These are phyloP conservation scores for Mantis religiosa DNA, from an alignment of 2,888 invertebrate species.

Conservation along the genomic window DNA sequence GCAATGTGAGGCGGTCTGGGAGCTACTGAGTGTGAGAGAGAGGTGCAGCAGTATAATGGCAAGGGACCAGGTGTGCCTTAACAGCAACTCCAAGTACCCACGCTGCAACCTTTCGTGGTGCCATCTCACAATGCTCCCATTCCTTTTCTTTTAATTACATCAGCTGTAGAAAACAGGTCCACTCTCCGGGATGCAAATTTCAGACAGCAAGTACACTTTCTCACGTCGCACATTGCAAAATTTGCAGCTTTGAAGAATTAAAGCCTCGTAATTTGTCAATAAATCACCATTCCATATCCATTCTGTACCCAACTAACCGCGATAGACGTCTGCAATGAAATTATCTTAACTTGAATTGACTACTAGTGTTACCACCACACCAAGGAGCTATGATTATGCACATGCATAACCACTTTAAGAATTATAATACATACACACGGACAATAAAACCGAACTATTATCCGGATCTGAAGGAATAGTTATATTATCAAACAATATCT, in stretches of 20 bases:
- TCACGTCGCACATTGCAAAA: not conserved
- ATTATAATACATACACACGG: too few relatives aligned
- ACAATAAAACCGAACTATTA: too few relatives aligned
- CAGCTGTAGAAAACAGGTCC: not conserved
- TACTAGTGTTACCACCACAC: too few relatives aligned
- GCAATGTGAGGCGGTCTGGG: not conserved
- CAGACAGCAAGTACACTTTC: not conserved
- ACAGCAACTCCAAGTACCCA: constrained; percentile 5
- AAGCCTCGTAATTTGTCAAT: too few relatives aligned
- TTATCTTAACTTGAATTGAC: too few relatives aligned
- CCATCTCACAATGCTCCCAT: not conserved
- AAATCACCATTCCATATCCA: too few relatives aligned
- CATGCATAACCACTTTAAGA: too few relatives aligned
- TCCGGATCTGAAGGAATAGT: too few relatives aligned
- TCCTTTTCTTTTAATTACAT: not conserved
- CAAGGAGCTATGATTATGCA: too few relatives aligned
- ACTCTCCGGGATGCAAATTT: not conserved
- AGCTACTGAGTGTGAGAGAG: not conserved
- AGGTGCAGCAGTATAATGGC: constrained; percentile 12
- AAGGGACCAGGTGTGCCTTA: constrained; percentile 26
- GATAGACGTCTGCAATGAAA: too few relatives aligned
- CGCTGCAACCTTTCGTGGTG: constrained; percentile 12
- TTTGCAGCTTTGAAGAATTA: not conserved
- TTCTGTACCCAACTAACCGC: too few relatives aligned
- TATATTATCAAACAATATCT: too few relatives aligned